Conservation (phyloP, 2,888 invertebrate species). For the Drosophila affinis region DNA sequence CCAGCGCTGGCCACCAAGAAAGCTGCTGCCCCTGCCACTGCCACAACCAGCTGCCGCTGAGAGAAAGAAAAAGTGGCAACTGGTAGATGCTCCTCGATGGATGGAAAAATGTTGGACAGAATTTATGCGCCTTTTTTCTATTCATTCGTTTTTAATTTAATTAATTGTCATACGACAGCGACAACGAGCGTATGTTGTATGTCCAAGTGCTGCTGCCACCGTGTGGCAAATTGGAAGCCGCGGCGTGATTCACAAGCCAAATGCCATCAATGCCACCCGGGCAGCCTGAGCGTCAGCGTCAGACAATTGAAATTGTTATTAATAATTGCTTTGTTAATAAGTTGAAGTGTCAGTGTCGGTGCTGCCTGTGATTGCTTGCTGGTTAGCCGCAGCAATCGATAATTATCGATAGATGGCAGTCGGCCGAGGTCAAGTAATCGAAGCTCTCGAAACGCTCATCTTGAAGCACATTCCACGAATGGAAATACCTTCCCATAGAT, state of each 20-base stretch:
- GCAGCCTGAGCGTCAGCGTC: background rate
- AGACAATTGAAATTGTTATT: constrained; percentile 70
- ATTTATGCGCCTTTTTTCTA: constrained; percentile 25
- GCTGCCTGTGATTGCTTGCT: constrained; percentile 16
- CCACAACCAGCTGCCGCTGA: background rate
- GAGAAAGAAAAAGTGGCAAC: constrained; percentile 11
- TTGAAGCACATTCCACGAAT: too few relatives aligned
- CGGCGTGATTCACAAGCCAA: constrained; percentile 52
- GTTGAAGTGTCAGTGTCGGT: constrained; percentile 47
- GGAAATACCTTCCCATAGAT: too few relatives aligned
- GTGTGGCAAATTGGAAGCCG: constrained; percentile 42
- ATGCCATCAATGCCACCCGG: constrained; percentile 60
- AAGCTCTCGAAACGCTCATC: background rate
- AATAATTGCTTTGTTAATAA: constrained; percentile 75
- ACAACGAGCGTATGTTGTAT: constrained; percentile 19
- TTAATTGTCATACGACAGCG: constrained; percentile 56
- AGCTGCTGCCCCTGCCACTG: background rate
- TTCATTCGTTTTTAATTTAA: constrained; percentile 59
- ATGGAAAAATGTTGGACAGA: constrained; percentile 24
- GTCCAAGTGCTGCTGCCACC: constrained; percentile 43
- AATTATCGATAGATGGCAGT: constrained; percentile 21
- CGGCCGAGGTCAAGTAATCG: background rate
- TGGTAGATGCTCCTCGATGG: background rate
- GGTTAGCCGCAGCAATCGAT: constrained; percentile 35
- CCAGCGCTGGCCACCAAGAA: constrained; percentile 15